Evolutionary conservation across 2,888 invertebrate species (phyloP), one percentile per base, ranked within the genome.

Genomic region (Lithophane semibrunnea): DNA sequence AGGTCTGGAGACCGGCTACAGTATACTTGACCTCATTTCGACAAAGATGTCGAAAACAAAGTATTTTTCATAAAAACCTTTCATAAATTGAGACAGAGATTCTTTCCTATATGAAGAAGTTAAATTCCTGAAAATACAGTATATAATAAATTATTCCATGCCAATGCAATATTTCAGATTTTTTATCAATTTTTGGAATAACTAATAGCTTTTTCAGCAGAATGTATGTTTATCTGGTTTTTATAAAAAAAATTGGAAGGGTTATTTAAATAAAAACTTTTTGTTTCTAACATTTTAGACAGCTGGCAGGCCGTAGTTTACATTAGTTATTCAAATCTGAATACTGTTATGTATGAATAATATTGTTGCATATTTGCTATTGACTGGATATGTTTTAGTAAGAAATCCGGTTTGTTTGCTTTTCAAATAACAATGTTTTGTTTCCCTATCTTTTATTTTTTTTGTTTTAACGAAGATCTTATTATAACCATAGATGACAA

Each of bases 1-100:
- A 77, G 72, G 64, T 68, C 73, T 63, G 44, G 60, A 58, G 52
- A 75, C 64, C 44, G 52, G 47, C 64, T 52, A 74, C 52, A 74
- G 60, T 65, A 68, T 61, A 69, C 83, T 86, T 77, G 77, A 86
- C 86, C 83, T 12, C 71, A 54, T 77, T 83, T 63, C 60, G 2
- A 16, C 24, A 54, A 66, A 63, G 58, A 82, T 74, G 52, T 47
- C 10, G 58, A 64, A 70, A 47, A 58, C 52, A 61, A 69, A 71
- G 42, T 47, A 13, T 66, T 63, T 21, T 70, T 47, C 42, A 47
- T 8, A 71, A 79, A 49, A 61, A 18, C 5, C 21, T 24, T 47
- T 66, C 29, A 13, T n/a, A 56, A 56, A 49, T 49, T 64, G 54
- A 37, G 13, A 56, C 13, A 4, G 10, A 52, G 24, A 58, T 65